A percentile compares a stretch with the other conserved stretches of the same genome.
Evolutionary conservation across 2,113 vertebrate species (phyloP).

Genomic region (Corydoras maculifer): DNA sequence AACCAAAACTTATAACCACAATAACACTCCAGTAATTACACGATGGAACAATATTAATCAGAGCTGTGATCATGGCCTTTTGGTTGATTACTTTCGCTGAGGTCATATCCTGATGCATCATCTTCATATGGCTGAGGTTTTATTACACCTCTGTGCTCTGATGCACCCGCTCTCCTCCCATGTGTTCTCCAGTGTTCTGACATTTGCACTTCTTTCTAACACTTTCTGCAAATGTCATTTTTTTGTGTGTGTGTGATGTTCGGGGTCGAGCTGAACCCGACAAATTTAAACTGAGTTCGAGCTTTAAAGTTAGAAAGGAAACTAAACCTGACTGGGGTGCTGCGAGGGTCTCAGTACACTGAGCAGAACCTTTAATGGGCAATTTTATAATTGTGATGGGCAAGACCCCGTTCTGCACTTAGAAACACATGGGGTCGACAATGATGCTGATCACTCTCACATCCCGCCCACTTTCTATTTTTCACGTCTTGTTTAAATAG

Average conservation of each 20-base stretch:
- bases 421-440: too few species aligned
- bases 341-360: not conserved
- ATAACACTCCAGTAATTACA: too few species aligned
- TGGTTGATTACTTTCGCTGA: slow-evolving; percentile 1
- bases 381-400: too few species aligned
- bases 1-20: too few species aligned
- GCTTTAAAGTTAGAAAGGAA: not conserved
- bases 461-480: too few species aligned
- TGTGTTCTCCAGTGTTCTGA: slow-evolving; percentile 29
- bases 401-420: too few species aligned
- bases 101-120: slow-evolving; percentile 42
- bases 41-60: too few species aligned
- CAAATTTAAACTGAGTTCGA: not conserved
- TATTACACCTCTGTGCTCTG: not conserved
- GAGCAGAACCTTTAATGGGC: too few species aligned
- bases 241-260: slow-evolving; percentile 3
- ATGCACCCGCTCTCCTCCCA: slow-evolving; percentile 18
- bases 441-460: too few species aligned
- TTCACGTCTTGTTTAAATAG: too few species aligned
- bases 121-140: slow-evolving; percentile 35
- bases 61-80: not conserved
- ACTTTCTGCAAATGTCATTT: slow-evolving; percentile 41
- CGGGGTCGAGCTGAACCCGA: slow-evolving; percentile 11
- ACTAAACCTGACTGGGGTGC: not conserved
- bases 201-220: slow-evolving; percentile 33